phyloP scores from a whole-genome alignment of 1,140 invertebrate genomes.

The Megalopta genalis region DNA sequence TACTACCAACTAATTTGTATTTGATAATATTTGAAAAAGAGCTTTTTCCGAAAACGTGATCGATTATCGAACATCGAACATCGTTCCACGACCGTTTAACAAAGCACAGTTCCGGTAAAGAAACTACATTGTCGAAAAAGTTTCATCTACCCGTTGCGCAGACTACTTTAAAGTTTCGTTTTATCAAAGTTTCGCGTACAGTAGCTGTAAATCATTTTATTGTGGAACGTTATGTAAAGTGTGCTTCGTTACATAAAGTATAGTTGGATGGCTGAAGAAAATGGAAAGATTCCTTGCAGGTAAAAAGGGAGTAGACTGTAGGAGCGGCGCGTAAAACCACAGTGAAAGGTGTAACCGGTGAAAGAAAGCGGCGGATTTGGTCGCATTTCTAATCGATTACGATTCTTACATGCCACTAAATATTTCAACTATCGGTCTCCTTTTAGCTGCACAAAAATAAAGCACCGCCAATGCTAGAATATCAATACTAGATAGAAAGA shows the following conservation, averaged over 20 bases:
- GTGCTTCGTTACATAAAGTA: conserved; percentile 11
- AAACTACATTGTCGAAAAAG: too few species aligned
- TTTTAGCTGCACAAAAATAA: not conserved
- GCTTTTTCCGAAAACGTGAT: too few species aligned
- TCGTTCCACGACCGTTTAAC: too few species aligned
- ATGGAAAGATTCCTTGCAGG: not conserved
- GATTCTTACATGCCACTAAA: conserved; percentile 11
- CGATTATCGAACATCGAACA: too few species aligned
- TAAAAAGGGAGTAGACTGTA: conserved; percentile 18
- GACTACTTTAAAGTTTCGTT: not conserved
- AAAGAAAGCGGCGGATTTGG: conserved; percentile 19
- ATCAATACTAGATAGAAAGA: conserved; percentile 7
- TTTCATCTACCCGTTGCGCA: too few species aligned
- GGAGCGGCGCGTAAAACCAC: not conserved
- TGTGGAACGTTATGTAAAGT: conserved; percentile 11
- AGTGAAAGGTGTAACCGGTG: conserved; percentile 13
- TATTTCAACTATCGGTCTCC: conserved; percentile 25
- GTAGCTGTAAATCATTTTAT: conserved; percentile 12
- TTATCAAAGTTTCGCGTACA: not conserved
- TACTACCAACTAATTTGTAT: too few species aligned
- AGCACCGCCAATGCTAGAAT: not conserved
- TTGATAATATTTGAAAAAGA: too few species aligned
- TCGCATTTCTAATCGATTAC: conserved; percentile 29
- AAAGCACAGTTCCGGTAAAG: too few species aligned
- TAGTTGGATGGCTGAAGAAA: not conserved